phyloP scores from a whole-genome alignment of 2,113 vertebrate species.

The Odocoileus hemionus region DNA sequence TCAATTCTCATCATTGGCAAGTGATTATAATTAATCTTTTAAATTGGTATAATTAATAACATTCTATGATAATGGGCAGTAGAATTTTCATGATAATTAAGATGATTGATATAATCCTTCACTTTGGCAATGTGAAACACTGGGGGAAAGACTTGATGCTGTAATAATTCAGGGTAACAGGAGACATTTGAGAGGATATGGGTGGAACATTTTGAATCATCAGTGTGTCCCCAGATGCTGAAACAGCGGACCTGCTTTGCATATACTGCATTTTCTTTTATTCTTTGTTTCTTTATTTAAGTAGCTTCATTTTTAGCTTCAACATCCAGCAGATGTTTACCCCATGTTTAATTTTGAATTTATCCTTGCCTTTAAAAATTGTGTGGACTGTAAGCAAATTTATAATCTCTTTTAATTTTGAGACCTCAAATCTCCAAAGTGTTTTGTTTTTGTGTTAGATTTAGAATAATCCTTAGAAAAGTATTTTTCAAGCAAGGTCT shows the following conservation, averaged over 20 bases:
- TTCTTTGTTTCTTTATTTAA: slow-evolving; percentile 26
- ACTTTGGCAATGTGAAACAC: background rate
- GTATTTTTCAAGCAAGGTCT: background rate
- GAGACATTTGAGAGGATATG: background rate
- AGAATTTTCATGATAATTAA: background rate
- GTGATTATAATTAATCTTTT: background rate
- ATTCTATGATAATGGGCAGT: background rate
- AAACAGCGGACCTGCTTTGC: background rate
- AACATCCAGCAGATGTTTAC: slow-evolving; percentile 26
- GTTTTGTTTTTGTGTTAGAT: background rate
- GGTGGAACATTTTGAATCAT: background rate
- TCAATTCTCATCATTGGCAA: background rate
- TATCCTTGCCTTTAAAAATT: slow-evolving; percentile 30
- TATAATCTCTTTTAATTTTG: background rate
- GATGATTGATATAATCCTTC: background rate
- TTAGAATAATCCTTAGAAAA: background rate
- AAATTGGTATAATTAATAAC: background rate
- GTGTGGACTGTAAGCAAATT: background rate
- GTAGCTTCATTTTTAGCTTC: background rate
- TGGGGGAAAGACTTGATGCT: background rate
- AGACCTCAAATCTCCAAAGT: background rate
- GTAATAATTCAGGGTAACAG: background rate
- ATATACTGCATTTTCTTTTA: background rate
- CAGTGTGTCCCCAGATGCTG: background rate
- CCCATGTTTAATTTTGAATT: slow-evolving; percentile 9